Conservation (phyloP, 1,140 invertebrate genomes). For the Euura saliciscinereae region DNA sequence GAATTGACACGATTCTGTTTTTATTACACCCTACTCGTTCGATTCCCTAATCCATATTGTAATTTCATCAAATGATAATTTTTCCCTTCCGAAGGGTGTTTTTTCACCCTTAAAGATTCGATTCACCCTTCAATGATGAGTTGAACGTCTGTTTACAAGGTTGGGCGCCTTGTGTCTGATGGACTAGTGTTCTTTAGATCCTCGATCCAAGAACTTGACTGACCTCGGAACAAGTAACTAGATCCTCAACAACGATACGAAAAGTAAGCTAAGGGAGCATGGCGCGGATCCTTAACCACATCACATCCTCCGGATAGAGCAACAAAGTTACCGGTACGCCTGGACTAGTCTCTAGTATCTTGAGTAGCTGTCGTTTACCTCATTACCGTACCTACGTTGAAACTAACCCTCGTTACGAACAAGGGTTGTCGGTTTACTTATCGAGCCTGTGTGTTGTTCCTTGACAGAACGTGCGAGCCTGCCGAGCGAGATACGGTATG, state of each 20-base stretch:
- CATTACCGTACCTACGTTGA: not conserved
- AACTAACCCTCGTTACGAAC: not conserved
- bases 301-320: too few relatives aligned
- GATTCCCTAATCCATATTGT: not conserved
- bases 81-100: too few relatives aligned
- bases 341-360: not conserved
- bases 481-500: too few relatives aligned
- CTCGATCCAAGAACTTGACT: too few relatives aligned
- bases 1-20: not conserved
- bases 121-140: not conserved
- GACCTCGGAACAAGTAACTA: not conserved
- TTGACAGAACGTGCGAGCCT: too few relatives aligned
- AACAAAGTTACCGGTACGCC: not conserved
- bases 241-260: not conserved
- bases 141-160: too few relatives aligned
- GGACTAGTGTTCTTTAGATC: too few relatives aligned
- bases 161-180: too few relatives aligned
- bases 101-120: not conserved
- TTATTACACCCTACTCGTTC: not conserved
- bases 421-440: not conserved
- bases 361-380: conserved; percentile 2
- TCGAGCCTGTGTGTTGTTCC: too few relatives aligned
- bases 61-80: too few relatives aligned
- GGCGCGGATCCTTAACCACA: not conserved
- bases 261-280: not conserved